Percentiles rank a stretch among this genome's conserved stretches.
Conservation (phyloP, 2,113 vertebrate genomes). For the Rostratula benghalensis region DNA sequence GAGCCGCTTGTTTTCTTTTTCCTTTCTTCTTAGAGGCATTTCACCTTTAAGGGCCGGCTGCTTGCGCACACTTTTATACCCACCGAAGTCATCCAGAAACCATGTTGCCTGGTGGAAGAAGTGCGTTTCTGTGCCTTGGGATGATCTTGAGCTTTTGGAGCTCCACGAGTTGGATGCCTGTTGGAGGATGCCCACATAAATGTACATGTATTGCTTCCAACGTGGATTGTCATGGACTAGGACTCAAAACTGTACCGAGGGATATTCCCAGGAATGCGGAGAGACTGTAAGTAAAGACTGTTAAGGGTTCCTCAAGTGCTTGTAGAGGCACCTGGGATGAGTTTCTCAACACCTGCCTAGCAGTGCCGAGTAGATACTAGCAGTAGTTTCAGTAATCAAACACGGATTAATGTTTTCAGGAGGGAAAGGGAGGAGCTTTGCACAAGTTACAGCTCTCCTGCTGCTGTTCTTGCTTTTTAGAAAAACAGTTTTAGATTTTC, state of each 20-base stretch:
- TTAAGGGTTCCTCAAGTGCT: neutral
- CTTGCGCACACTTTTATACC: neutral
- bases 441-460: neutral
- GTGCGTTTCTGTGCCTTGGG: constrained; percentile 68
- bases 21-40: constrained; percentile 45
- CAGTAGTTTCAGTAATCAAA: neutral
- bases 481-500: neutral
- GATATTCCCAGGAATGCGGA: constrained; percentile 93
- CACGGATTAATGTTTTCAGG: neutral
- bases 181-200: constrained; percentile 90
- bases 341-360: constrained; percentile 2
- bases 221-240: constrained; percentile 96
- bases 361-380: neutral
- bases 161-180: constrained; percentile 72
- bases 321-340: neutral
- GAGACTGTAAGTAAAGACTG: constrained; percentile 88
- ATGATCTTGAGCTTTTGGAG: constrained; percentile 76
- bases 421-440: constrained; percentile 41
- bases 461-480: neutral
- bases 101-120: constrained; percentile 76
- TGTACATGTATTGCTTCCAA: constrained; percentile 95
- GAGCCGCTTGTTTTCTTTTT: constrained; percentile 21
- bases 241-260: constrained; percentile 87
- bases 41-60: constrained; percentile 25
- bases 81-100: neutral